Evolutionary conservation across 2,797 vertebrate species (phyloP).

Genomic region (Dendrocincla fuliginosa): DNA sequence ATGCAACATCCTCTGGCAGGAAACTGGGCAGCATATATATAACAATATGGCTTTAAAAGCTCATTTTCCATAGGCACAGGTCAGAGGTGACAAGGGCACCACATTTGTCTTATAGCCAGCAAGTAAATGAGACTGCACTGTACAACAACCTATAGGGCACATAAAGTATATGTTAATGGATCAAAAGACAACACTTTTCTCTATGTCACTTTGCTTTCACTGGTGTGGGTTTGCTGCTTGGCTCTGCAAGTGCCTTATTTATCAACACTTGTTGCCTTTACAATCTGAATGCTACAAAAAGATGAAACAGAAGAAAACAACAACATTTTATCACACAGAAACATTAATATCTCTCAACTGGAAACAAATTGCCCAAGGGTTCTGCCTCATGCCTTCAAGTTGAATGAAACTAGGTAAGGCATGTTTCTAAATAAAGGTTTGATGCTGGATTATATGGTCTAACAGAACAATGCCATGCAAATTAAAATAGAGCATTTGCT

Average conservation of each 20-base stretch:
- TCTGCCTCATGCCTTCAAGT: background rate
- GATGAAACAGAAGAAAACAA: constrained; percentile 40
- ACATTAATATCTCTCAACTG: background rate
- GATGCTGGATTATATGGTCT: constrained; percentile 22
- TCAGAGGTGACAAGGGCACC: background rate
- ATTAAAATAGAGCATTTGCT: background rate
- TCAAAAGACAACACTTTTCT: background rate
- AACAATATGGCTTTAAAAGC: background rate
- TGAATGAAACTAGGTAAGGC: background rate
- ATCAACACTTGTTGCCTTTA: constrained; percentile 23
- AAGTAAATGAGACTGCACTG: background rate
- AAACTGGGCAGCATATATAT: background rate
- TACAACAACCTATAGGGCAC: background rate
- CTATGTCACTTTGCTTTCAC: background rate
- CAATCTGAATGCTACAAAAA: background rate
- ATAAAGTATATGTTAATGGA: background rate
- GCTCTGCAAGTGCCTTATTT: background rate
- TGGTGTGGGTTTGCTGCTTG: background rate
- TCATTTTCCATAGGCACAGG: background rate
- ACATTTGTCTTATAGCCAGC: background rate
- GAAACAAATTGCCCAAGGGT: constrained; percentile 28
- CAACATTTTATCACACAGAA: constrained; percentile 24
- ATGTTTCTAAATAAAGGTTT: background rate
- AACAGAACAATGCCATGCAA: background rate
- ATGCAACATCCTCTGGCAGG: background rate